Evolutionary conservation across 2,888 invertebrate genomes (phyloP), one percentile per base, ranked within the genome.

Genomic region (Lithophane socia): DNA sequence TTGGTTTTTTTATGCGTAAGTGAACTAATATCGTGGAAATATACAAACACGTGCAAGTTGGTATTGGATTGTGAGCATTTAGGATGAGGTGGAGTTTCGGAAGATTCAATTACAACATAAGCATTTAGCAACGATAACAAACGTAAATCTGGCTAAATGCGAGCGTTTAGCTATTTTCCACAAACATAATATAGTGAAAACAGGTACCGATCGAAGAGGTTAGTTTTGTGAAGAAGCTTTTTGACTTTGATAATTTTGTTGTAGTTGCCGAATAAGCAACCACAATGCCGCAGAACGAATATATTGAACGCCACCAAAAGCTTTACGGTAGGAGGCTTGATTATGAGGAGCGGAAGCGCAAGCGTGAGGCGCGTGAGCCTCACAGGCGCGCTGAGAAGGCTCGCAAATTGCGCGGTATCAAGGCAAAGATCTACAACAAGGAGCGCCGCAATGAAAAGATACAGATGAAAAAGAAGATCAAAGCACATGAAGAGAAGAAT

Each of bases 211-310:
- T 82, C 71, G 75, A 84, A 86, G 86, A 87, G 84, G 84, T 85
- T 84, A 81, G 74, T 65, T 84, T 74, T 70, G 60, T 82, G 75
- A 84, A 77, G 78, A 84, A 83, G 61, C 83, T 79, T 79, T 90
- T 92, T 94, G 91, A 92, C 91, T 90, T 89, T 92, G 86, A 91
- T 91, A 90, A 93, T 96, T 96, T 96, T 96, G 96, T 96, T 96
- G 95, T 96, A 96, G 96, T 96, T 95, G 95, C 95, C 95, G 96
- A 93, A 91, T 94, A 94, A 96, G 94, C 96, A 96, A 94, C 95
- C 96, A 97, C 93, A 95, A 99, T 99, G 99, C 99, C 99, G 93
- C 99, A 99, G 97, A 99, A 99, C 98, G 99, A 99, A 96, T 99
- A 99, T 95, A 99, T 99, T 96, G 99, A 99, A 92, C 98, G 99